phyloP scores from a whole-genome alignment of 2,888 invertebrate species.

The Lathronympha strigana region DNA sequence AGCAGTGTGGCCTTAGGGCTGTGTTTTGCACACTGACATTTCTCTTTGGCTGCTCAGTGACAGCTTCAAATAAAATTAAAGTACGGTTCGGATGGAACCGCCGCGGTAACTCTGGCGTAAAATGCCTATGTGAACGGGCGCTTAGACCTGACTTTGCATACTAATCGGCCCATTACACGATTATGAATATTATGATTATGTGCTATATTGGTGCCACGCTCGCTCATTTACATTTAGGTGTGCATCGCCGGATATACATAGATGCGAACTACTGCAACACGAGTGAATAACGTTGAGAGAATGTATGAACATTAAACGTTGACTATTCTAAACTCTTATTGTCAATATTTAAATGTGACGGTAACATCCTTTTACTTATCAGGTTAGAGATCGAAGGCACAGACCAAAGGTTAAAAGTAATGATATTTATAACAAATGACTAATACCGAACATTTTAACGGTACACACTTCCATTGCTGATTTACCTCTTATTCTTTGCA shows the following conservation, averaged over 20 bases:
- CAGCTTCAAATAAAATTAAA: neutral
- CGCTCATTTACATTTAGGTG: slow-evolving; percentile 35
- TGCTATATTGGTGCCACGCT: slow-evolving; percentile 25
- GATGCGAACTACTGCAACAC: neutral
- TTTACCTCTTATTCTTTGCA: no score
- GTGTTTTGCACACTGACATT: neutral
- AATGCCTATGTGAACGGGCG: neutral
- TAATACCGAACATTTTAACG: no score
- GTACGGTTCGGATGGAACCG: neutral
- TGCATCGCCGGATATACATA: slow-evolving; percentile 28
- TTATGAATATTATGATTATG: slow-evolving; percentile 33
- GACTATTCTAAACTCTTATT: neutral
- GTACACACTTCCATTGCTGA: no score
- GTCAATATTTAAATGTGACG: slow-evolving; percentile 24
- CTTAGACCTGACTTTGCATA: slow-evolving; percentile 26
- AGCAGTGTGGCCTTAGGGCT: no score
- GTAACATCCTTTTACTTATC: slow-evolving; percentile 18
- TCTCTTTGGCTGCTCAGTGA: neutral
- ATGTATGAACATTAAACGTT: neutral
- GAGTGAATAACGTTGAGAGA: slow-evolving; percentile 5
- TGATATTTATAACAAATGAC: neutral
- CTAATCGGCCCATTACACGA: slow-evolving; percentile 31
- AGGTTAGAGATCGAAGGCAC: neutral
- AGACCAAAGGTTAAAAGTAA: slow-evolving; percentile 8
- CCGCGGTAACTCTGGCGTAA: neutral